Evolutionary conservation across 2,888 invertebrate species (phyloP), one percentile per base, ranked within the genome.

Genomic region (Eurytoma adleriae): DNA sequence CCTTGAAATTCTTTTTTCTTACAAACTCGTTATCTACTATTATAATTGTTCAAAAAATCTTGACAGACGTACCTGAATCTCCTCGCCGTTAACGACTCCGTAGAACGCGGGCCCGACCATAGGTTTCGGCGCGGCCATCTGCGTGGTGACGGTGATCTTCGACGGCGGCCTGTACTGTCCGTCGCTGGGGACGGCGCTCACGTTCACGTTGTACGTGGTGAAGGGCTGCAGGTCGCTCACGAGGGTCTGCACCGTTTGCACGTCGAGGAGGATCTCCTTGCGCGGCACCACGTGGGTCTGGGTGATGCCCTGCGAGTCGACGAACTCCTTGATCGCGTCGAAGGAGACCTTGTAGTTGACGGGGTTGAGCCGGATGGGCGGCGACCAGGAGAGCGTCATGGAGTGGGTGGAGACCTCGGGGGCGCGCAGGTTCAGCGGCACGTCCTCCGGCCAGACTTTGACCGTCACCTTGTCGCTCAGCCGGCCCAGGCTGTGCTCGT

Each of bases 91-190:
- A 2, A 96, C 95, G 30, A 97, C 97, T 16, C 97, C 97, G 88
- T 97, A 97, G 89, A 97, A 97, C 90, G 98, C 98, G 0, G 98
- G 98, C 88, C 97, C 96, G 0, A 97, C 97, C 97, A 98, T 98
- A 0, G 97, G 97, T 86, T 97, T 97, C 0, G 98, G 98, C 0
- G 97, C 97, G 59, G 98, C 98, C 97, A 98, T 98, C 91, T 98
- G 97, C 0, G 98, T 98, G 2, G 98, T 98, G 0, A 98, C 97
- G 0, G 96, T 97, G 71, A 98, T 97, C 91, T 96, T 96, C 0
- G 97, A 97, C 0, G 98, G 97, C 10, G 98, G 98, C 85, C 96
- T 93, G 89, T 97, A 97, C 2, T 94, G 94, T 83, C 94, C 94
- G 86, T 97, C 97, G 70, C 94, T 94, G 2, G 97, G 97, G 84